Percentiles rank a stretch among this genome's conserved stretches.
phyloP scores from a whole-genome alignment of 2,888 invertebrate genomes.

The Tetragonisca angustula region DNA sequence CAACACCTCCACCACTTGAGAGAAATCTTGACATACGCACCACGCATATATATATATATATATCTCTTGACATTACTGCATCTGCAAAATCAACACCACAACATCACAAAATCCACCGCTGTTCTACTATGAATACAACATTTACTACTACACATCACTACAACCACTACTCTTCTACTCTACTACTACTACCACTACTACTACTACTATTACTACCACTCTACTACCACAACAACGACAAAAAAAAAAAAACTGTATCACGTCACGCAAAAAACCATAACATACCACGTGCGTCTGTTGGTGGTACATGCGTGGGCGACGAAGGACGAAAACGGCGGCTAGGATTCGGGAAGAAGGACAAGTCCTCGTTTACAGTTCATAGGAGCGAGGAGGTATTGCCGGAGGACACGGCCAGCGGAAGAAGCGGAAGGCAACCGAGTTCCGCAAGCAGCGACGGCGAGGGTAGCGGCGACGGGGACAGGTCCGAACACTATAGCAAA shows the following conservation, averaged over 20 bases:
- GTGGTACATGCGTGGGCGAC: conserved; percentile 84
- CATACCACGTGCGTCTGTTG: conserved; percentile 82
- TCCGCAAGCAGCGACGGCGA: conserved; percentile 97
- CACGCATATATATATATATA: conserved; percentile 15
- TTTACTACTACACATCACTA: not conserved
- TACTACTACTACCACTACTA: not conserved
- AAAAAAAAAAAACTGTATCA: conserved; percentile 57
- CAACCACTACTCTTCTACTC: not conserved
- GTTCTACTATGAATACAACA: conserved; percentile 25
- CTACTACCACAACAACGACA: conserved; percentile 40
- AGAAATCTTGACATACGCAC: conserved; percentile 1
- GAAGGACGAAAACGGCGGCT: conserved; percentile 96
- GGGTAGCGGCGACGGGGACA: conserved; percentile 93
- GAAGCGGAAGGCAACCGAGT: conserved; percentile 90
- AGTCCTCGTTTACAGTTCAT: conserved; percentile 98
- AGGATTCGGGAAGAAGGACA: conserved; percentile 97
- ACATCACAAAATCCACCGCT: conserved; percentile 16
- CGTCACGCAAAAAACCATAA: conserved; percentile 75
- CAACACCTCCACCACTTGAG: not conserved
- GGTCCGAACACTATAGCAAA: conserved; percentile 86
- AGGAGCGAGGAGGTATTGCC: conserved; percentile 99
- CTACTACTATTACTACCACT: conserved; percentile 26
- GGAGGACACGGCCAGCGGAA: conserved; percentile 87
- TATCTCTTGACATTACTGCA: conserved; percentile 11
- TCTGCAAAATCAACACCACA: conserved; percentile 18